A percentile compares a stretch with the other conserved stretches of the same genome.
Evolutionary conservation across 1,140 invertebrate genomes (phyloP).

Genomic region (Drosophila athabasca): DNA sequence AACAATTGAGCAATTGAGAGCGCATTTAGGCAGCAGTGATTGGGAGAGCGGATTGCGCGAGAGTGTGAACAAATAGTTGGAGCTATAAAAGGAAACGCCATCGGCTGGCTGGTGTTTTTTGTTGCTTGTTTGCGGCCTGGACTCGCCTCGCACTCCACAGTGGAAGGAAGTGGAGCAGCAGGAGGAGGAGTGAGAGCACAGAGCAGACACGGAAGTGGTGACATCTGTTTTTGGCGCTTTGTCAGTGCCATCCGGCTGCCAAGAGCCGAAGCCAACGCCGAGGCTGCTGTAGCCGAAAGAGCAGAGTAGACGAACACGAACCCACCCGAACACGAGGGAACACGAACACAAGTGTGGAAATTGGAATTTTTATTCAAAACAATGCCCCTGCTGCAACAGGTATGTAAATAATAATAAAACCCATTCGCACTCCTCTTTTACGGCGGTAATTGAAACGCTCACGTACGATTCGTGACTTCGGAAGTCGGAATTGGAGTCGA

Average conservation of each 20-base stretch:
- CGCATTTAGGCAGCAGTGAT: conserved; percentile 17
- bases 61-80: conserved; percentile 24
- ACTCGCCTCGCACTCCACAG: not conserved
- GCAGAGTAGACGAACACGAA: conserved; percentile 6
- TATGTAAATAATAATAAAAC: conserved; percentile 83
- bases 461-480: conserved; percentile 57
- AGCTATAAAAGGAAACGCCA: conserved; percentile 12
- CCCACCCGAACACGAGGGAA: conserved; percentile 26
- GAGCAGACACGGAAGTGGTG: conserved; percentile 70
- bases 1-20: conserved; percentile 38
- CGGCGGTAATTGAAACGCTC: conserved; percentile 75
- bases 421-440: conserved; percentile 68
- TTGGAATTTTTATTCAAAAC: conserved; percentile 84
- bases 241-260: conserved; percentile 67
- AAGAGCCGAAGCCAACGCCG: conserved; percentile 47
- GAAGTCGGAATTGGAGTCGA: conserved; percentile 29
- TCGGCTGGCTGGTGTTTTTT: conserved; percentile 11
- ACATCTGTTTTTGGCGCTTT: conserved; percentile 79
- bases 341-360: conserved; percentile 80
- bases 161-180: conserved; percentile 4
- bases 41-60: conserved; percentile 16
- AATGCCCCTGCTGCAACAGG: conserved; percentile 83
- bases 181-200: conserved; percentile 16
- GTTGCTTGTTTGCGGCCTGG: too few species aligned
- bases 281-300: conserved; percentile 29